Percentiles rank a stretch among this genome's conserved stretches.
phyloP scores from a whole-genome alignment of 2,797 vertebrate genomes.

The Dromococcyx pavoninus region DNA sequence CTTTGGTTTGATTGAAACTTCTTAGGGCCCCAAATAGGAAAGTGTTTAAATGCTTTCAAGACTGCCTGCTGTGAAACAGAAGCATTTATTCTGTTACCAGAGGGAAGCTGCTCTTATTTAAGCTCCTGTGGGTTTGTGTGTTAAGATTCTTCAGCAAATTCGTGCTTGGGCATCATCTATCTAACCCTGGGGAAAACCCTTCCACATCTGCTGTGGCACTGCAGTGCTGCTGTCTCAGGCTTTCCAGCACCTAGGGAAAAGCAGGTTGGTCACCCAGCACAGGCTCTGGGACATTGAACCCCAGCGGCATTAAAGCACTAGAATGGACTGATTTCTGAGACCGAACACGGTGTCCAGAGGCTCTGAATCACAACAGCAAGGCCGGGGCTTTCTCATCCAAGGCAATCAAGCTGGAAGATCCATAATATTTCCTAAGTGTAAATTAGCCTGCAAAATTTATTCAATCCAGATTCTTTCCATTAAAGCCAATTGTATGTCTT shows the following conservation, averaged over 20 bases:
- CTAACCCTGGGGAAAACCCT: neutral
- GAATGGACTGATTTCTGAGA: accelerated
- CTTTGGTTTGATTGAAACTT: neutral
- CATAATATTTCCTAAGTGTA: neutral
- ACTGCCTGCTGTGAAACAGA: neutral
- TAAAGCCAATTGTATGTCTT: neutral
- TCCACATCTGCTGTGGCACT: neutral
- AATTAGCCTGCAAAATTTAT: neutral
- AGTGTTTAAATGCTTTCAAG: neutral
- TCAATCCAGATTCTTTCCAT: neutral
- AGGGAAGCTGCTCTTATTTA: neutral
- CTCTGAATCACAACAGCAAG: neutral
- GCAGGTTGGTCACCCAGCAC: neutral
- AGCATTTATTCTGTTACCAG: neutral
- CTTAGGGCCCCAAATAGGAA: neutral
- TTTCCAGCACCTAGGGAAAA: neutral
- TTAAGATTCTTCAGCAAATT: neutral
- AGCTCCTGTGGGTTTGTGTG: neutral
- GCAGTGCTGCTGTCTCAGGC: neutral
- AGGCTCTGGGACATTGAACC: neutral
- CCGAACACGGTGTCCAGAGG: neutral
- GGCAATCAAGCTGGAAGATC: neutral
- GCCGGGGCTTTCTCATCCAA: neutral
- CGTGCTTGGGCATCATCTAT: neutral
- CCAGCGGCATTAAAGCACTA: neutral